Evolutionary conservation across 2,888 invertebrate species (phyloP).

Genomic region (Gortyna flavago): DNA sequence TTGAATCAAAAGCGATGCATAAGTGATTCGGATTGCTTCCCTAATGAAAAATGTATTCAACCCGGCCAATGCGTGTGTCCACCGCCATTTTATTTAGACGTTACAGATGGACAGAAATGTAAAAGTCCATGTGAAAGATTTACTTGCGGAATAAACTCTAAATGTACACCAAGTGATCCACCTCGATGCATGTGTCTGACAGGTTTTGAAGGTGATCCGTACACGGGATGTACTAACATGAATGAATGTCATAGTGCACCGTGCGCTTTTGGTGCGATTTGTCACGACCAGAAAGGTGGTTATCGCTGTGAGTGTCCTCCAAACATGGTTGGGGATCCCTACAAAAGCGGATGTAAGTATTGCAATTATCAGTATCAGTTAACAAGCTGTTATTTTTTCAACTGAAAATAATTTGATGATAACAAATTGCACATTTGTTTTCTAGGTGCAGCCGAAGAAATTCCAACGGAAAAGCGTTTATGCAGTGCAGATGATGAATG

Average conservation of each 20-base stretch:
- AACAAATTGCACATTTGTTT: slow-evolving; percentile 30
- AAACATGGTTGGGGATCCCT: slow-evolving; percentile 95
- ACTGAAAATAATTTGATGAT: not conserved
- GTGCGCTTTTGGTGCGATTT: slow-evolving; percentile 96
- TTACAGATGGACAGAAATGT: slow-evolving; percentile 95
- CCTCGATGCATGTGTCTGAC: slow-evolving; percentile 96
- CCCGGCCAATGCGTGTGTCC: slow-evolving; percentile 97
- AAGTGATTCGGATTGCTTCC: slow-evolving; percentile 94
- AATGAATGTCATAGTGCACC: slow-evolving; percentile 96
- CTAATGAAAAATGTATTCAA: slow-evolving; percentile 97
- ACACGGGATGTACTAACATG: slow-evolving; percentile 95
- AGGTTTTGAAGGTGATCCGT: slow-evolving; percentile 96
- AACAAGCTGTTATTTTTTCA: not conserved
- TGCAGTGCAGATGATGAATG: slow-evolving; percentile 94
- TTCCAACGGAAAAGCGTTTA: slow-evolving; percentile 91
- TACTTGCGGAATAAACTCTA: slow-evolving; percentile 96
- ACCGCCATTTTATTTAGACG: slow-evolving; percentile 96
- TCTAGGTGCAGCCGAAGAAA: slow-evolving; percentile 80
- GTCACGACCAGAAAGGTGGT: slow-evolving; percentile 96
- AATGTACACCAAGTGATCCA: slow-evolving; percentile 96
- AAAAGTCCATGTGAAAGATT: slow-evolving; percentile 98
- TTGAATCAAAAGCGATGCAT: slow-evolving; percentile 95
- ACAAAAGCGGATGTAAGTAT: slow-evolving; percentile 94
- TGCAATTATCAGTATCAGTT: not conserved
- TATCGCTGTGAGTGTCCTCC: slow-evolving; percentile 96